These are phyloP conservation scores for Orius laevigatus DNA, from an alignment of 1,140 invertebrate species.

Conservation along the genomic window DNA sequence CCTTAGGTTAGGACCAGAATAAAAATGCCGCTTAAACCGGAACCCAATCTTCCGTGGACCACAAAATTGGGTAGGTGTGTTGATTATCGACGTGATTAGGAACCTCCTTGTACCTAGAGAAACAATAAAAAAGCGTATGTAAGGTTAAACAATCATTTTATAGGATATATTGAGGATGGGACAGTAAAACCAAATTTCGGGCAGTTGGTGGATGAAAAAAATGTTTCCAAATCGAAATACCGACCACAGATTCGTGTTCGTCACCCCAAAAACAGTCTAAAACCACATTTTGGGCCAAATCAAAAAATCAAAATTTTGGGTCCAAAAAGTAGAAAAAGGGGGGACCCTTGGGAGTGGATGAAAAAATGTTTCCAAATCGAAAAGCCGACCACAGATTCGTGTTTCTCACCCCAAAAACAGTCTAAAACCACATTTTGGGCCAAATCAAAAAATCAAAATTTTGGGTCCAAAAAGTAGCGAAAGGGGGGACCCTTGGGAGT, in stretches of 20 bases:
- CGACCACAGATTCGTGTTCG: too few species aligned
- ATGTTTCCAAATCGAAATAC: neutral
- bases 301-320: too few species aligned
- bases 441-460: too few species aligned
- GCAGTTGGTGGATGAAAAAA: neutral
- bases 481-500: too few species aligned
- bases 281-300: too few species aligned
- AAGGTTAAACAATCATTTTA: neutral
- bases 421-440: too few species aligned
- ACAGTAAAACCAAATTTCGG: neutral
- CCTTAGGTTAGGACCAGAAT: too few species aligned
- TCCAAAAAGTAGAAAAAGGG: neutral
- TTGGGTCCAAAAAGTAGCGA: too few species aligned
- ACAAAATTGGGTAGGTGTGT: constrained; percentile 13
- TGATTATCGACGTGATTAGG: constrained; percentile 2
- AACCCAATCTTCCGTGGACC: constrained; percentile 13
- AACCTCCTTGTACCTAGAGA: constrained; percentile 12
- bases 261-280: too few species aligned
- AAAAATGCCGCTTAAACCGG: constrained; percentile 3
- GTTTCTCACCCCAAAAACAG: too few species aligned
- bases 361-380: neutral
- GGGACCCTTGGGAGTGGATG: neutral
- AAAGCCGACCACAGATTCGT: too few species aligned
- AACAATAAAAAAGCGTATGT: neutral
- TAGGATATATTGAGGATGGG: neutral